Conservation (phyloP, 2,888 invertebrate genomes). For the Biston betularia region DNA sequence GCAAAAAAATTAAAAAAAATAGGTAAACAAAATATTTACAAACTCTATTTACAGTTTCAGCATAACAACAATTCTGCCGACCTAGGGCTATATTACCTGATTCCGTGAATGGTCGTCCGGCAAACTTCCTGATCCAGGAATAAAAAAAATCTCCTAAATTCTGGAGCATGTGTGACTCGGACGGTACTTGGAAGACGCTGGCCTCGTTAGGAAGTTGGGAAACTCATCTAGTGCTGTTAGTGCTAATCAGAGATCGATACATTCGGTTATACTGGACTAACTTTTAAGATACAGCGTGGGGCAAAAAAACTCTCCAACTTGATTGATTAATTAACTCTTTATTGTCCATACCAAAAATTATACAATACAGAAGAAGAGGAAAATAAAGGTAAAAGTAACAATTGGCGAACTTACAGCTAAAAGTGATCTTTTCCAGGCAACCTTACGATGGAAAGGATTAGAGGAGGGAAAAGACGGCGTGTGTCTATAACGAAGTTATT, state of each 20-base stretch:
- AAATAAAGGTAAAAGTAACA: too few relatives aligned
- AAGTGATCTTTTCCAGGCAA: too few relatives aligned
- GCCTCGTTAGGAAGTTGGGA: slow-evolving; percentile 42
- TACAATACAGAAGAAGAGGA: too few relatives aligned
- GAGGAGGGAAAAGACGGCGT: too few relatives aligned
- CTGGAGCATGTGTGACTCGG: slow-evolving; percentile 33
- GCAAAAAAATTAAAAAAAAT: neutral
- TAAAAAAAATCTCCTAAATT: slow-evolving; percentile 21
- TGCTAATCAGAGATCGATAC: slow-evolving; percentile 42
- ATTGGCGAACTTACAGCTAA: too few relatives aligned
- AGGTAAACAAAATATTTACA: slow-evolving; percentile 3
- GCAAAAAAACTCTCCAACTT: neutral
- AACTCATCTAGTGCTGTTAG: slow-evolving; percentile 41
- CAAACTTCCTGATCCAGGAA: slow-evolving; percentile 23
- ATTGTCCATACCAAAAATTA: too few relatives aligned
- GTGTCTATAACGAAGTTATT: too few relatives aligned
- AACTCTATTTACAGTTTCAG: neutral
- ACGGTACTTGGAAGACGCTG: slow-evolving; percentile 31
- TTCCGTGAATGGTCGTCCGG: slow-evolving; percentile 16
- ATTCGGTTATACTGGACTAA: neutral
- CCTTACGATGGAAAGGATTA: too few relatives aligned
- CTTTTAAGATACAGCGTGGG: neutral
- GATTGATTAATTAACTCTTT: too few relatives aligned
- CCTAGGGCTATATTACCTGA: slow-evolving; percentile 15
- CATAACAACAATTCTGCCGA: slow-evolving; percentile 14